Base-by-base conservation (phyloP, 2,113 vertebrate species). In the Mungos mungo region DNA sequence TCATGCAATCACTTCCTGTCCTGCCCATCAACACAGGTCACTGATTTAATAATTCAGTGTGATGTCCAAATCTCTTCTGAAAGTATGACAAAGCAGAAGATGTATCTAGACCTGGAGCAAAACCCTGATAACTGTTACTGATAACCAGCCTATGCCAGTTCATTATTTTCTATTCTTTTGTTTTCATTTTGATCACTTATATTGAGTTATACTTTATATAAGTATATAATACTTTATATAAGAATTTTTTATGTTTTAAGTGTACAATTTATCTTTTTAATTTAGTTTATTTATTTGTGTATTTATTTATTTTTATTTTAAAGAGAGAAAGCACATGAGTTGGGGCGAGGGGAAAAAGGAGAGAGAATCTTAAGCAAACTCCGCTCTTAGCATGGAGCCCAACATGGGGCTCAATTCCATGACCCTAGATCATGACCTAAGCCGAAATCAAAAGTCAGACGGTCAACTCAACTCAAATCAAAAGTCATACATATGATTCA, bases 1-100 rank as follows among this genome's bases (percentile, higher is more conserved):
- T 0, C 3, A 3, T 7, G 0, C 38, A n/a, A 13, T 13, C 15
- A 38, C n/a, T n/a, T 38, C 54, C 52, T 81, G 14, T 80, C 3
- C 9, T 31, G 3, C 13, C 12, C 10, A 1, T 77, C 23, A 47
- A 35, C 15, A 8, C 3, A 10, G 45, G 1, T 11, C 21, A 23
- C 1, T 29, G 27, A 82, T 19, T 83, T 52, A 57, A 57, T 8
- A 0, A 1, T 41, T n/a, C 14, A 63, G 0, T 54, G 11, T 80
- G 85, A 57, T 15, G 33, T 16, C 21, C 35, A 80, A 27, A 47
- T 83, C 9, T 72, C 16, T n/a, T 88, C 29, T 27, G 31, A 10
- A 45, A 19, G 57, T 35, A n/a, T 9, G 1, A 72, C 35, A 82
- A 35, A 27, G 3, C 6, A 13, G 38, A n/a, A 81, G 18, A 35